Evolutionary conservation across 2,113 vertebrate species (phyloP).

Genomic region (Pionites leucogaster): DNA sequence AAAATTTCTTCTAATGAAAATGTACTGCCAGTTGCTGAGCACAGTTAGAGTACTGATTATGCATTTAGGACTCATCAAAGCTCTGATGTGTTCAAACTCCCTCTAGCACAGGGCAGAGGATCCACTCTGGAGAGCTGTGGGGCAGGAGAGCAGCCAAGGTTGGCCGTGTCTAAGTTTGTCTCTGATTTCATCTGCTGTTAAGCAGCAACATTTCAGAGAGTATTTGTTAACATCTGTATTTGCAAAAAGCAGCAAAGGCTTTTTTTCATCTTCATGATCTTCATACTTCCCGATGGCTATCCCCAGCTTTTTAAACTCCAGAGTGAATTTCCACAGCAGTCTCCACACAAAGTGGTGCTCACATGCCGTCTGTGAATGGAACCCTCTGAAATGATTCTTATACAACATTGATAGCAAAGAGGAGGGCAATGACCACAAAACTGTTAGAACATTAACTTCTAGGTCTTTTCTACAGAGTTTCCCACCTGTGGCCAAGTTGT

Average conservation of each 20-base stretch:
- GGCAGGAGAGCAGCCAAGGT: background rate
- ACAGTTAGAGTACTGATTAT: background rate
- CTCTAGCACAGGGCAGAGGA: background rate
- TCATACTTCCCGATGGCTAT: background rate
- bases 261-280: background rate
- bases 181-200: background rate
- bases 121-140: background rate
- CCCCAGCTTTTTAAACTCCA: background rate
- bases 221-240: background rate
- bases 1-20: slow-evolving; percentile 5
- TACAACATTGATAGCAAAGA: background rate
- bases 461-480: background rate
- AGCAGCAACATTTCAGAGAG: background rate
- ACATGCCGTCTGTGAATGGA: fast-evolving
- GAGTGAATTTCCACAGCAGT: background rate
- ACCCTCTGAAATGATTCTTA: background rate
- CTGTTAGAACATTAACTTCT: background rate
- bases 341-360: background rate
- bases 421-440: background rate
- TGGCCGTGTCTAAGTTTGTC: background rate
- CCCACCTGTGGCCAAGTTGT: background rate
- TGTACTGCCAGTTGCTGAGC: background rate
- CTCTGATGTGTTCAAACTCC: background rate
- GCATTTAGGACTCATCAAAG: background rate
- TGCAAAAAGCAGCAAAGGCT: background rate